Base-by-base conservation (phyloP, 2,113 vertebrate species). In the Passer domesticus region DNA sequence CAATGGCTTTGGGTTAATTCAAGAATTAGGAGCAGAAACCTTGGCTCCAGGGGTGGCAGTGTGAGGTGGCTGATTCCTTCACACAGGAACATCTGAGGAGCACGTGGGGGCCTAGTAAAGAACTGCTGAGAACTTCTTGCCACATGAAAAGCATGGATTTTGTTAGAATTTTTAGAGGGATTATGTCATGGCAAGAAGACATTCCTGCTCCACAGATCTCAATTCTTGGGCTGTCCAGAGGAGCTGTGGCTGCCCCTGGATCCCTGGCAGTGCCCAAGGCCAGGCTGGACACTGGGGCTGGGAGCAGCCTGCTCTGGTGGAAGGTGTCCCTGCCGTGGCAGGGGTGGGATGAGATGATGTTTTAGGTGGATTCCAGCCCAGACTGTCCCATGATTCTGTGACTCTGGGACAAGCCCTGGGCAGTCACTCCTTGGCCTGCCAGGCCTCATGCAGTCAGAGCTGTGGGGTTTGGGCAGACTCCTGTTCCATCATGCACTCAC, bases 401-500 rank as follows among this genome's bases (percentile, higher is more conserved):
- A 1, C 33, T 2, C 37, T 3, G 0, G 22, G 39, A 4, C 37
- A 1, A 56, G 68, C 16, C 13, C 58, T 23, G 66, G 24, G 46
- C 33, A 10, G 24, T 15, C 50, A 8, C 31, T 28, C 58, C 18
- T 9, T 4, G 13, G 27, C 0, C 35, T 31, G 67, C 74, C 76
- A 74, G 14, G 35, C 35, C 24, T 41, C 0, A 0, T 4, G 46
- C 67, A 35, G 0, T 9, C 9, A 2, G 44, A 60, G 49, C 4
- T 6, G 69, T 6, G 14, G 10, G 17, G 5, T 47, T 50, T 37
- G 55, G 43, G 6, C 13, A 28, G 52, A 2, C 20, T 44, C 44
- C 3, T 27, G 33, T 9, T 10, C 11, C 49, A 0, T 22, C 60
- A 0, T 7, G 53, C 19, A 1, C 3, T 41, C 41, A 1, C 52